Percentiles rank a stretch among this genome's conserved stretches.
Evolutionary conservation across 2,113 vertebrate species (phyloP).

Genomic region (Dasyurus viverrinus): DNA sequence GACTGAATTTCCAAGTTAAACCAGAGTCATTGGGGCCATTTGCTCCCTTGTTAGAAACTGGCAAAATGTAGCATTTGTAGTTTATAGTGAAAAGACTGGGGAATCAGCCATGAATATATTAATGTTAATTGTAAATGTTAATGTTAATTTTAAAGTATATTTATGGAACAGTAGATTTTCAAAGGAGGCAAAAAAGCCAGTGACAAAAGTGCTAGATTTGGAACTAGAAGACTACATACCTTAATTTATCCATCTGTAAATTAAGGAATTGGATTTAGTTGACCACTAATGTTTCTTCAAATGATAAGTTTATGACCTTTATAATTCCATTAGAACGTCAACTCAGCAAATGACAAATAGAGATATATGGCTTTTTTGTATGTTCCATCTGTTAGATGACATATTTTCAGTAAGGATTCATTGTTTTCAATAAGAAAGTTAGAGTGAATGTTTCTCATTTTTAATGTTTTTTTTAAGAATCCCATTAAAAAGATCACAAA

Average conservation of each 20-base stretch:
- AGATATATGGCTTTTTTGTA: background rate
- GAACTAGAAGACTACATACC: background rate
- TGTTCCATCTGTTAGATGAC: background rate
- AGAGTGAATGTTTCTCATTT: background rate
- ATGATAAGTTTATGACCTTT: background rate
- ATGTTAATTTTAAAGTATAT: background rate
- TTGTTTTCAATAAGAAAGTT: background rate
- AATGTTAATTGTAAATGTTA: background rate
- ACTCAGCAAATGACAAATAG: background rate
- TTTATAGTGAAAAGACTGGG: background rate
- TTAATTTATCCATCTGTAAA: background rate
- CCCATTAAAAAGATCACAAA: constrained; percentile 14
- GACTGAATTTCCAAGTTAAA: background rate
- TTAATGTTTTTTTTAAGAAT: background rate
- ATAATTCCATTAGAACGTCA: background rate
- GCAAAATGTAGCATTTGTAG: background rate
- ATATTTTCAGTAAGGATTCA: background rate
- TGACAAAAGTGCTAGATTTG: background rate
- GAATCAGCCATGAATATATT: background rate
- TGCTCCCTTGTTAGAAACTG: background rate
- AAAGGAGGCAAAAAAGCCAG: background rate
- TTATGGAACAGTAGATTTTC: background rate
- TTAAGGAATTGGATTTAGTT: background rate
- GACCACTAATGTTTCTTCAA: background rate
- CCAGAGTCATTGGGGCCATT: background rate